phyloP scores from a whole-genome alignment of 2,113 vertebrate genomes.

The Laticauda laticaudata region DNA sequence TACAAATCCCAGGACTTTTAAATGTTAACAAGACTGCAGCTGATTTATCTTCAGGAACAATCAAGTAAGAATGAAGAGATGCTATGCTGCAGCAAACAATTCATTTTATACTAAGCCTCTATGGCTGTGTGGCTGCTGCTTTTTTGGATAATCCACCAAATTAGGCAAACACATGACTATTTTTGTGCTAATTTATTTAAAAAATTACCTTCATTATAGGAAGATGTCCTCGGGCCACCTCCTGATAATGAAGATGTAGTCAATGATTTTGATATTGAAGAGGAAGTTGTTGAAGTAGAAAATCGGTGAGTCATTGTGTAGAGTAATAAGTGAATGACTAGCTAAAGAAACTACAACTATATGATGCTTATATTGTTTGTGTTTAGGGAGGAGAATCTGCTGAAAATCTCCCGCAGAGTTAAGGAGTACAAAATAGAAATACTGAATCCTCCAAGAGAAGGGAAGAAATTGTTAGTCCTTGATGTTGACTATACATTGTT shows the following conservation, averaged over 20 bases:
- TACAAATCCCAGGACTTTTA: not conserved
- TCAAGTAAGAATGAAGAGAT: not conserved
- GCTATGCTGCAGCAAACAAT: not conserved
- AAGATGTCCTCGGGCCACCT: slow-evolving; percentile 96
- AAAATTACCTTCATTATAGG: slow-evolving; percentile 70
- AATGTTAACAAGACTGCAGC: not conserved
- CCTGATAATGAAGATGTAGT: slow-evolving; percentile 97
- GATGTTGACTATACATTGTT: slow-evolving; percentile 98
- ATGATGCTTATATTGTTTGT: slow-evolving; percentile 48
- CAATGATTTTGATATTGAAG: slow-evolving; percentile 99
- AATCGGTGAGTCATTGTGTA: slow-evolving; percentile 79
- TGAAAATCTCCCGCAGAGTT: slow-evolving; percentile 94
- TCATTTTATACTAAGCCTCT: not conserved
- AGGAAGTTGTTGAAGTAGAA: slow-evolving; percentile 97
- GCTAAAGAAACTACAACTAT: not conserved
- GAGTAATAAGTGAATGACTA: slow-evolving; percentile 12
- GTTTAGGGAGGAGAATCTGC: slow-evolving; percentile 92
- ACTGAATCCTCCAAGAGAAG: slow-evolving; percentile 91
- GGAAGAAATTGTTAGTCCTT: slow-evolving; percentile 91
- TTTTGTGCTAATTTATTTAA: slow-evolving; percentile 27
- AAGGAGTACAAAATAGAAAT: slow-evolving; percentile 98
- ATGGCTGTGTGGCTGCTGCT: not conserved
- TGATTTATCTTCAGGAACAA: not conserved
- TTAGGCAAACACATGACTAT: slow-evolving; percentile 7
- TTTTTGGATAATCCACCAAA: not conserved